These are phyloP conservation scores for Ophiodon elongatus DNA, from an alignment of 2,113 vertebrate genomes.

Conservation along the genomic window DNA sequence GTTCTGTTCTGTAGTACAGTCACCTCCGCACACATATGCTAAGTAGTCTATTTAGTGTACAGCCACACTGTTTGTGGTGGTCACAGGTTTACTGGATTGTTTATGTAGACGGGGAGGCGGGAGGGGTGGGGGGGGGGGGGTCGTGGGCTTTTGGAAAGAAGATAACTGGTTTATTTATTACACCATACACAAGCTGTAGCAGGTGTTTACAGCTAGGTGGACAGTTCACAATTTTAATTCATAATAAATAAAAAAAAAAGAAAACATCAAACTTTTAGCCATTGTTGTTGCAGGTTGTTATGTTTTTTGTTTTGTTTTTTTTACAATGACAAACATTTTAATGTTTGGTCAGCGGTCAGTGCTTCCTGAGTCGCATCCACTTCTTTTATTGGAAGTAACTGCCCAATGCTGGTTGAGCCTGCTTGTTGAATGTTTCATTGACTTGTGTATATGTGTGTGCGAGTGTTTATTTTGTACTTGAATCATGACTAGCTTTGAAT, in stretches of 20 bases:
- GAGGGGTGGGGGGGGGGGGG: not conserved
- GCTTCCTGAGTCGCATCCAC: slow-evolving; percentile 46
- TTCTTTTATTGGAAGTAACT: slow-evolving; percentile 30
- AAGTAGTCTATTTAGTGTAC: slow-evolving; percentile 7
- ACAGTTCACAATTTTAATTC: slow-evolving; percentile 42
- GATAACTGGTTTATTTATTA: slow-evolving; percentile 24
- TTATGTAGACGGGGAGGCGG: not conserved
- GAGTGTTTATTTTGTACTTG: slow-evolving; percentile 73
- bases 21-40: slow-evolving; percentile 28
- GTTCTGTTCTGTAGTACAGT: slow-evolving; percentile 16
- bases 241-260: not conserved
- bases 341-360: slow-evolving; percentile 22
- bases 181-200: slow-evolving; percentile 23
- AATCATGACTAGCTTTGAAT: slow-evolving; percentile 71
- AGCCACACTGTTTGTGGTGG: slow-evolving; percentile 26
- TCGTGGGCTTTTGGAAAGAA: not conserved
- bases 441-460: slow-evolving; percentile 11
- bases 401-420: slow-evolving; percentile 46
- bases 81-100: slow-evolving; percentile 40
- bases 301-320: not conserved
- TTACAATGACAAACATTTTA: slow-evolving; percentile 8
- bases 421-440: slow-evolving; percentile 46
- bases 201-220: slow-evolving; percentile 33
- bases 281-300: slow-evolving; percentile 3
- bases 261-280: not conserved